A percentile compares a stretch with the other conserved stretches of the same genome.
Evolutionary conservation across 1,140 invertebrate genomes (phyloP).

Genomic region (Chymomyza costata): DNA sequence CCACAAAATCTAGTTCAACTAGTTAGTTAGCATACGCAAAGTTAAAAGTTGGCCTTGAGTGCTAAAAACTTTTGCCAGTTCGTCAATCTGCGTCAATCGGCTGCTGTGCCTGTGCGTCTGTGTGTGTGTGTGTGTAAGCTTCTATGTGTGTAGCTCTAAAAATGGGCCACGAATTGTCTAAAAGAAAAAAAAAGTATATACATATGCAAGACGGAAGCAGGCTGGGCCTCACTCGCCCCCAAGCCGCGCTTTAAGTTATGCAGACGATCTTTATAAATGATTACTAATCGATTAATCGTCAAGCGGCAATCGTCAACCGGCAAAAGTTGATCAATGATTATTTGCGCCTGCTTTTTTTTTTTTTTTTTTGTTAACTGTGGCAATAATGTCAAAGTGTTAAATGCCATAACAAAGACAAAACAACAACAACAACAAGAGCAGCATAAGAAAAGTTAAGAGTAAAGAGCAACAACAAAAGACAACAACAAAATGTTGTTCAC

Average conservation of each 20-base stretch:
- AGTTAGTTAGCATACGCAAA: conserved; percentile 62
- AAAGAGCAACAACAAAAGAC: background rate
- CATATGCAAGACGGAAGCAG: no score
- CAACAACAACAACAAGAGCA: conserved; percentile 10
- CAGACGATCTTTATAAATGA: background rate
- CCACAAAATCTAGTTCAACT: conserved; percentile 55
- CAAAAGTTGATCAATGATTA: conserved; percentile 42
- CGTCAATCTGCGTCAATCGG: no score
- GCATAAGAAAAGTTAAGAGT: background rate
- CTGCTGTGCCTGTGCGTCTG: no score
- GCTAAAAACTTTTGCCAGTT: conserved; percentile 7
- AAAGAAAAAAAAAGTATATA: no score
- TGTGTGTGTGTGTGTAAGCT: no score
- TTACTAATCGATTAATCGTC: background rate
- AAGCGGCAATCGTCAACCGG: conserved; percentile 13
- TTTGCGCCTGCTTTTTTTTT: conserved; percentile 12
- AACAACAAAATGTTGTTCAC: conserved; percentile 65
- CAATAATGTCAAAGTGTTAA: conserved; percentile 68
- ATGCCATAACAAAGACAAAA: conserved; percentile 30
- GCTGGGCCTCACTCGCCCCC: no score
- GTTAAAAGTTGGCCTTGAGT: conserved; percentile 41
- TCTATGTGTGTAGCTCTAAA: no score
- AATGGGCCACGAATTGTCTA: no score
- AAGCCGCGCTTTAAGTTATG: no score
- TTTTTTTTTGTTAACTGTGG: conserved; percentile 27